Evolutionary conservation across 2,113 vertebrate species (phyloP).

Genomic region (Ahaetulla prasina): DNA sequence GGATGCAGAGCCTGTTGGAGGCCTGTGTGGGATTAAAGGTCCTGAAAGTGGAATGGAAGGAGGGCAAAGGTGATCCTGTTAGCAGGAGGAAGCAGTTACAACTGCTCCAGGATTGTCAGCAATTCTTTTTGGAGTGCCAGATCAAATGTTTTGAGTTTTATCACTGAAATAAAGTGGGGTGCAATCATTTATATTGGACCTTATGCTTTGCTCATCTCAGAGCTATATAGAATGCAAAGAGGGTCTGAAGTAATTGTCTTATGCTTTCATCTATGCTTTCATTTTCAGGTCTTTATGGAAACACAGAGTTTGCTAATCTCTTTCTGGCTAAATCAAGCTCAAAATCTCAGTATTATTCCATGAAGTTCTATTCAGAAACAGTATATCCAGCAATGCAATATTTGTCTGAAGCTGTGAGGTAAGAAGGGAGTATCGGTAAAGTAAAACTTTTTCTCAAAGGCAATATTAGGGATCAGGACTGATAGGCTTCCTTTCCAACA

Average conservation of each 20-base stretch:
- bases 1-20: slow-evolving; percentile 67
- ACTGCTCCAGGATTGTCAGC: not conserved
- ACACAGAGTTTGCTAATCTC: slow-evolving; percentile 74
- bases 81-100: not conserved
- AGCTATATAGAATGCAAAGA: not conserved
- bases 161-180: not conserved
- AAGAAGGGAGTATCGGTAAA: not conserved
- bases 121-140: not conserved
- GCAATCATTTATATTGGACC: not conserved
- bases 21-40: slow-evolving; percentile 68
- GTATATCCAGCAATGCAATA: slow-evolving; percentile 82
- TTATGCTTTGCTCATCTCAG: not conserved
- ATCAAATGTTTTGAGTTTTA: not conserved
- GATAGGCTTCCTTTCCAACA: not conserved
- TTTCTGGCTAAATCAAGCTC: slow-evolving; percentile 80
- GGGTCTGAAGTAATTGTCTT: not conserved
- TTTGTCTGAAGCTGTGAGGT: slow-evolving; percentile 83
- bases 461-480: not conserved
- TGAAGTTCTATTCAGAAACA: slow-evolving; percentile 79
- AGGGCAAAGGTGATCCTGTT: slow-evolving; percentile 52
- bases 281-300: slow-evolving; percentile 76
- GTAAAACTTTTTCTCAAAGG: not conserved
- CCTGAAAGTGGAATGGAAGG: slow-evolving; percentile 33
- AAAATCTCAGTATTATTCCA: slow-evolving; percentile 72
- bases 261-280: not conserved